Base-by-base conservation (phyloP, 2,888 invertebrate genomes). In the Oxytorus armatus region DNA sequence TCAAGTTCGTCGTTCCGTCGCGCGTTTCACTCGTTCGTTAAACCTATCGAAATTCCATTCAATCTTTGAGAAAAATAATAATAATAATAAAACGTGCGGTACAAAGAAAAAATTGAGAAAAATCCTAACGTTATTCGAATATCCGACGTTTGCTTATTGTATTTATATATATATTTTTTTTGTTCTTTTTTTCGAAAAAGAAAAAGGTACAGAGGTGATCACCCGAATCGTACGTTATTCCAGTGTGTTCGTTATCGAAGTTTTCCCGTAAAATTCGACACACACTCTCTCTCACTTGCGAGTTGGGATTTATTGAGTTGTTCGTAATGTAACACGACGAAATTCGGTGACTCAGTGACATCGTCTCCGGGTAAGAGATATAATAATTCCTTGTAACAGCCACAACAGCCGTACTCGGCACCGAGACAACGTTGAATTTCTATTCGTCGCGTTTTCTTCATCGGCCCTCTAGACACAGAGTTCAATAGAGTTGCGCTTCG, bases 351-450 rank as follows among this genome's bases (percentile, higher is more conserved):
- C 18, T 63, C 63, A 55, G 55, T 55, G 61, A 16, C 14, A 25
- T 44, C 47, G 33, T 47, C 18, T 44, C 65, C 65, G 44, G 29
- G 3, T 29, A 2, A 29, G 65, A n/a, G 18, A 65, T 63, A 25
- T 16, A 18, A 11, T 33, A 47, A 47, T 47, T 44, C 21, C 21
- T 10, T 4, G 44, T 44, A 44, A 44, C 5, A 14, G 3, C 10
- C 44, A 44, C 14, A 14, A n/a, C n/a, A n/a, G n/a, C n/a, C n/a
- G n/a, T n/a, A 29, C 10, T 29, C 63, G 44, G 14, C 44, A 44
- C 63, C n/a, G n/a, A 25, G 42, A 42, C 44, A 63, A 25, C 63
- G 63, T 44, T 10, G 29, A 42, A 21, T 63, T 63, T 63, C 63
- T 63, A 23, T 63, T 47, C 3, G n/a, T n/a, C n/a, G n/a, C n/a